phyloP scores from a whole-genome alignment of 2,113 vertebrate genomes.

The Dicrurus megarhynchus region DNA sequence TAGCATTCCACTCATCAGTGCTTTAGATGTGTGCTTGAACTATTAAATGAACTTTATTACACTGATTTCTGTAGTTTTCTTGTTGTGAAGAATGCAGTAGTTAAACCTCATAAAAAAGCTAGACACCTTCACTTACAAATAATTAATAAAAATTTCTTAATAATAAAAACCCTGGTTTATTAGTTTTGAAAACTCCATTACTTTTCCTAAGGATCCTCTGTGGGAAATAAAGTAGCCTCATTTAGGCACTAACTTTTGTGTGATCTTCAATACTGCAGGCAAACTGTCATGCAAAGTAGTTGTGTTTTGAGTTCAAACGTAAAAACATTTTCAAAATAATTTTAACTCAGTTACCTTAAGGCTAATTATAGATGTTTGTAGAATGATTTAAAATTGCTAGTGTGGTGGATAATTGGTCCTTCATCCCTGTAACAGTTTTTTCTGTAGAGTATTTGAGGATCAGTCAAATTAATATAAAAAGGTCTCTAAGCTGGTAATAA shows the following conservation, averaged over 20 bases:
- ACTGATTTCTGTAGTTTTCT: not conserved
- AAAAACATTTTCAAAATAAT: not conserved
- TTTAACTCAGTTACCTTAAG: not conserved
- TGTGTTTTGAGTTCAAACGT: not conserved
- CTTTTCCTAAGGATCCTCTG: not conserved
- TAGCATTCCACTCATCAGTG: not conserved
- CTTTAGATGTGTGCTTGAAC: not conserved
- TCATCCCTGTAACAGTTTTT: not conserved
- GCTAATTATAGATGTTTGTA: not conserved
- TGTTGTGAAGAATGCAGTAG: not conserved
- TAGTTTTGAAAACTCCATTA: not conserved
- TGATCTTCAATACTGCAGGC: not conserved
- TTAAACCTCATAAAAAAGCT: not conserved
- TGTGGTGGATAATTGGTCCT: not conserved
- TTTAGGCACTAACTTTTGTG: not conserved
- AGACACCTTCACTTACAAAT: not conserved
- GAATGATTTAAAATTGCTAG: not conserved
- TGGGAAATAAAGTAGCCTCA: not conserved
- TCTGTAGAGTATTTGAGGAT: not conserved
- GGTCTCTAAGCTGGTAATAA: not conserved
- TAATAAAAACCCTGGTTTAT: not conserved
- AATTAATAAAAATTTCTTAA: not conserved
- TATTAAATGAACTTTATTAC: not conserved
- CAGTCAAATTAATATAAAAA: not conserved
- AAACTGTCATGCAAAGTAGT: not conserved